phyloP scores from a whole-genome alignment of 2,113 vertebrate species.

The Albula glossodonta region DNA sequence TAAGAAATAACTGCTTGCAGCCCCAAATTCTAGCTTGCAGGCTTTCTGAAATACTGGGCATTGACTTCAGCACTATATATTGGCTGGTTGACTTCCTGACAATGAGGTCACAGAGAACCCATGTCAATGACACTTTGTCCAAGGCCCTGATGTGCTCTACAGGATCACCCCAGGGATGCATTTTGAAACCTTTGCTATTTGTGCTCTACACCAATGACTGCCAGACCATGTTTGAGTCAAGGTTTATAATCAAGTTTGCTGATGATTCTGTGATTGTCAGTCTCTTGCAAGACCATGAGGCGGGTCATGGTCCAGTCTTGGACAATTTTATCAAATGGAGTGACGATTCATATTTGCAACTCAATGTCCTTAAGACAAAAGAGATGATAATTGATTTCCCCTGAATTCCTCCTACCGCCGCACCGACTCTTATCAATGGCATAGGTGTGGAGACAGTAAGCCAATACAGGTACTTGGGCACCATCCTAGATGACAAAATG shows the following conservation, averaged over 20 bases:
- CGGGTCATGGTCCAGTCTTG: not conserved
- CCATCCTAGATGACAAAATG: not conserved
- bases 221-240: not conserved
- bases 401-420: not conserved
- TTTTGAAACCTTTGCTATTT: not conserved
- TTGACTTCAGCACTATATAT: constrained; percentile 7
- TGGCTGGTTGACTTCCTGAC: constrained; percentile 2
- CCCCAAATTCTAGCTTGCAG: not conserved
- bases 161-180: not conserved
- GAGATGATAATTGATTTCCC: not conserved
- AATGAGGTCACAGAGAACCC: not conserved
- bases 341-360: not conserved
- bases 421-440: not conserved
- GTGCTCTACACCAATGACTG: not conserved
- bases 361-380: constrained; percentile 4
- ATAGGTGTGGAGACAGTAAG: not conserved
- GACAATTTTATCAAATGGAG: not conserved
- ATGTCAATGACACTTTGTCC: not conserved
- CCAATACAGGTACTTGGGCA: not conserved
- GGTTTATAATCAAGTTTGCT: not conserved
- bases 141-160: not conserved
- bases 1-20: not conserved
- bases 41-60: not conserved
- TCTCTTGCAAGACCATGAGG: no score
- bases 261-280: no score